Base-by-base conservation (phyloP, 1,140 invertebrate genomes). In the Notospermus geniculatus region DNA sequence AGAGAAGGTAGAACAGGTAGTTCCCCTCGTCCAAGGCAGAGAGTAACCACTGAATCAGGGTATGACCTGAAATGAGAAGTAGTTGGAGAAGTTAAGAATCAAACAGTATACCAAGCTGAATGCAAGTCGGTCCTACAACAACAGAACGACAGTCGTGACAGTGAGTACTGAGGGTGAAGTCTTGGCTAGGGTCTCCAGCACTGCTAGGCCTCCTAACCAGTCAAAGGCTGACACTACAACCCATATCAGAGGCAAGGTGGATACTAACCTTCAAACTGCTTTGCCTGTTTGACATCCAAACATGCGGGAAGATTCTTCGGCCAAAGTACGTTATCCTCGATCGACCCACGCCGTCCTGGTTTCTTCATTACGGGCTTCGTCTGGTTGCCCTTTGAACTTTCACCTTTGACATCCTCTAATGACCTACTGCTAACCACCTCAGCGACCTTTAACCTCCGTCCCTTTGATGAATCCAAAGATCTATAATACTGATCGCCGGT, bases 21-120 rank as follows among this genome's bases (percentile, higher is more conserved):
- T 86, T 87, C 2, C 67, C 58, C 64, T 87, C 87, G 54, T 91
- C 83, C 62, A 90, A 85, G n/a, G 89, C 87, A 17, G 90, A 91
- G 57, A 90, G 83, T 63, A 94, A 86, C 91, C 92, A 93, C 76
- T 92, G 91, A 53, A 93, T 83, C 66, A 96, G 84, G 88, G 93
- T 92, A 81, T 93, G 88, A 75, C 92, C 93, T 95, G 81, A 59
- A 63, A 62, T 56, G 39, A 30, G 30, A 50, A 23, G 4, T 7
- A 36, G 32, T 7, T 36, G 15, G 32, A 36, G 15, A 36, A 36
- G 15, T 25, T 64, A 19, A 27, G 64, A 55, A 32, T 43, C 43
- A 60, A 54, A 25, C 27, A n/a, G n/a, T n/a, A n/a, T n/a, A n/a
- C n/a, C n/a, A n/a, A n/a, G n/a, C n/a, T n/a, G n/a, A n/a, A n/a